Percentiles rank a stretch among this genome's conserved stretches.
Evolutionary conservation across 2,113 vertebrate genomes (phyloP).

Genomic region (Herpailurus yagouaroundi): DNA sequence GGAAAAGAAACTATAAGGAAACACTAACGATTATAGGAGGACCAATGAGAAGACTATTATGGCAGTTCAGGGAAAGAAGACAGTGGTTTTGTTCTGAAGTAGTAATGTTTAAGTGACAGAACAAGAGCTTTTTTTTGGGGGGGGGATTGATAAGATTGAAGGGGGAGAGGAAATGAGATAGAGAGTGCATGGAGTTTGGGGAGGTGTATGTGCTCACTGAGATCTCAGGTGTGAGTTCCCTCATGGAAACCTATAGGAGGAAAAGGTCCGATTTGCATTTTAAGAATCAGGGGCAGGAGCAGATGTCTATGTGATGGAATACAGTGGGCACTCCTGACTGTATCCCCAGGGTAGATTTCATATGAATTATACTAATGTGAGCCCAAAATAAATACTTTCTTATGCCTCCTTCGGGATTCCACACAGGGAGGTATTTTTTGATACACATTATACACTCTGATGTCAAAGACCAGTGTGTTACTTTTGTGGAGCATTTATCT

Average conservation of each 20-base stretch:
- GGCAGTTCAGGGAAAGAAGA: neutral
- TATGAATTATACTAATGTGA: neutral
- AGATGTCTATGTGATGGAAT: neutral
- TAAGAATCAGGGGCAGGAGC: neutral
- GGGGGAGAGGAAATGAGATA: neutral
- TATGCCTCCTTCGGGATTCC: neutral
- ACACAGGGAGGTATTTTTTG: neutral
- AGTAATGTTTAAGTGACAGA: neutral
- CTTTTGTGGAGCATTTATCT: neutral
- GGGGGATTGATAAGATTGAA: neutral
- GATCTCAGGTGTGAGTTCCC: neutral
- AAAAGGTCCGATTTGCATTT: fast-evolving
- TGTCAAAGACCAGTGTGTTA: neutral
- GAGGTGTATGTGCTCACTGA: neutral
- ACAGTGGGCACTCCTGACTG: neutral
- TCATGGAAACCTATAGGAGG: neutral
- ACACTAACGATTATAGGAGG: neutral
- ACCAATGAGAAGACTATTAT: neutral
- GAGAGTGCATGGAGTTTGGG: fast-evolving
- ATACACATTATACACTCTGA: neutral
- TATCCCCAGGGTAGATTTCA: neutral
- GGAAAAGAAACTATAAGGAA: neutral
- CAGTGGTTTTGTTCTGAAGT: neutral
- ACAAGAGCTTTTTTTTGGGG: neutral
- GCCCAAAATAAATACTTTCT: neutral